A percentile compares a stretch with the other conserved stretches of the same genome.
phyloP scores from a whole-genome alignment of 2,797 vertebrate genomes.

The Cyprinodon diabolis region DNA sequence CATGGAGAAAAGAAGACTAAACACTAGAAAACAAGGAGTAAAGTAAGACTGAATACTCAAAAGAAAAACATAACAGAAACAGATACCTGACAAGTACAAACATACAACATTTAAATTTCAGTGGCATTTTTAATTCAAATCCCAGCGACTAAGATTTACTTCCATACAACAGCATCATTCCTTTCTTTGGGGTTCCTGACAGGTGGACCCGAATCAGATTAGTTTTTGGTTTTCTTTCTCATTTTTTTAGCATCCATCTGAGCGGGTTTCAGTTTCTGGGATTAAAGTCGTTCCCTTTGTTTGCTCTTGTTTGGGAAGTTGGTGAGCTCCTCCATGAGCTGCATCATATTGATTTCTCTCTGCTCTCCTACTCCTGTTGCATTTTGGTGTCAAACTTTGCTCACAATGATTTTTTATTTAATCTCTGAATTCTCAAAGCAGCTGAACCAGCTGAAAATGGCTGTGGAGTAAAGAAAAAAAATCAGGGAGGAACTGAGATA shows the following conservation, averaged over 20 bases:
- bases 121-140: too few species aligned
- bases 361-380: neutral
- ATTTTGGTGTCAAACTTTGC: constrained; percentile 5
- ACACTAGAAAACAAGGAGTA: too few species aligned
- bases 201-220: neutral
- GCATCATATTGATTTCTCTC: neutral
- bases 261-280: neutral
- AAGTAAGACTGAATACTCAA: too few species aligned
- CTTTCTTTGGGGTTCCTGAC: neutral
- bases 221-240: too few species aligned
- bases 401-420: neutral
- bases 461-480: constrained; percentile 10
- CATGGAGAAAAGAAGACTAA: too few species aligned
- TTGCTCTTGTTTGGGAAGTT: neutral
- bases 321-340: neutral
- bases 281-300: neutral
- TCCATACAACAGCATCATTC: neutral
- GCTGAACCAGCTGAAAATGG: constrained; percentile 5
- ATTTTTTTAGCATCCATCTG: too few species aligned
- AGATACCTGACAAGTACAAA: too few species aligned
- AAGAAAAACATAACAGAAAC: too few species aligned
- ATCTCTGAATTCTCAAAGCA: constrained; percentile 14
- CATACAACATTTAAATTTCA: too few species aligned
- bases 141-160: too few species aligned
- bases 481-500: constrained; percentile 39